Conservation (phyloP, 1,140 invertebrate species). For the Lamellibrachia luymesi region DNA sequence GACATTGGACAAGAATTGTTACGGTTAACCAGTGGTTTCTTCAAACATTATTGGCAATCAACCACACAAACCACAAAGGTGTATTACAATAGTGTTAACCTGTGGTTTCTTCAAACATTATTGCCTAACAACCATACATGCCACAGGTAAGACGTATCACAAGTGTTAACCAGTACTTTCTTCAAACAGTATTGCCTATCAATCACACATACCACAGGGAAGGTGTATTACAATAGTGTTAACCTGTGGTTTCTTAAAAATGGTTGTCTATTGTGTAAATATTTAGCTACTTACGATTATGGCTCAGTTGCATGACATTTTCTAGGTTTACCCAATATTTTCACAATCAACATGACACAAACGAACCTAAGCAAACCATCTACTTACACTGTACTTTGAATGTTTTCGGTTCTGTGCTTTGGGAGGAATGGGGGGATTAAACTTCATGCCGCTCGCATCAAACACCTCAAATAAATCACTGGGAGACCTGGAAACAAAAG, state of each 20-base stretch:
- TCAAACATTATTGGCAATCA: background rate
- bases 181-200: background rate
- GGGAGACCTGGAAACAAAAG: slow-evolving; percentile 10
- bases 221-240: background rate
- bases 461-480: slow-evolving; percentile 18
- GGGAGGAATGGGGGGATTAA: slow-evolving; percentile 9
- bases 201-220: background rate
- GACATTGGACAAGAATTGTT: too few relatives aligned
- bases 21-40: too few relatives aligned
- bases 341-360: too few relatives aligned
- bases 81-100: background rate
- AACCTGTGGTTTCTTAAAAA: background rate
- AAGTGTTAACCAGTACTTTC: background rate
- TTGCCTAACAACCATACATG: background rate
- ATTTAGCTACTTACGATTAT: too few relatives aligned
- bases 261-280: background rate
- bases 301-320: too few relatives aligned
- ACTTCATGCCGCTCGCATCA: slow-evolving; percentile 23
- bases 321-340: too few relatives aligned
- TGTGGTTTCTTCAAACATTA: background rate
- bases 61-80: background rate
- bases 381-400: background rate
- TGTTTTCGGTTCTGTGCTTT: slow-evolving; percentile 8
- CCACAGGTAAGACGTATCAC: background rate
- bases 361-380: background rate